Base-by-base conservation (phyloP, 2,113 vertebrate genomes). In the Pachycephala philippinensis region DNA sequence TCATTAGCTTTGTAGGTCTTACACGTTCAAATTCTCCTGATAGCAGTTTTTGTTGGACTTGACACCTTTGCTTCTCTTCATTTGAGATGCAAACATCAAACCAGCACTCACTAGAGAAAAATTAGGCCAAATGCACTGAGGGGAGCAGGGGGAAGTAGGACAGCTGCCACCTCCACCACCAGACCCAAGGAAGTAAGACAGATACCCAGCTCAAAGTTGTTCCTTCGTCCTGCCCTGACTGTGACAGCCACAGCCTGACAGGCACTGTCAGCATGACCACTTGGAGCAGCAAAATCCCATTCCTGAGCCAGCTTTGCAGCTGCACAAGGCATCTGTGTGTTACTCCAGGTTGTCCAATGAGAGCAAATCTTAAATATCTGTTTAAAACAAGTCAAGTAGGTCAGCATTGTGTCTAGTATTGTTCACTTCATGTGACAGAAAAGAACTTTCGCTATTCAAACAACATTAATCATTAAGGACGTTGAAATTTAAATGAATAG, bases 191-290 rank as follows among this genome's bases (percentile, higher is more conserved):
- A 44, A 68, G 22, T 44, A 42, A 86, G 19, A 14, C 7, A 44
- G 24, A 18, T 1, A 0, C 22, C 15, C 33, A 45, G 17, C 11
- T 56, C 37, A 45, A 4, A 1, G 1, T 9, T 45, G 19, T 37
- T 31, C 20, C 45, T 70, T 68, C 4, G 1, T 53, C 68, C 40
- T 72, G 37, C 15, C 26, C 40, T 40, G 28, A 33, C 40, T 1
- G 1, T 82, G 52, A 60, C 33, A 83, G 24, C 20, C 1, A 2
- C 9, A 74, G 40, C 22, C 31, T 23, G 26, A 52, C 22, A 37
- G 23, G 7, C 53, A 40, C n/a, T 6, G 2, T 22, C 10, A 2
- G 15, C 63, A 88, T 1, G 4, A 66, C 18, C 33, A 19, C 53
- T 7, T 52, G 52, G 15, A 71, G 66, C 33, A 76, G 66, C 24